phyloP scores from a whole-genome alignment of 2,113 vertebrate genomes.

The Hemichromis elongatus region DNA sequence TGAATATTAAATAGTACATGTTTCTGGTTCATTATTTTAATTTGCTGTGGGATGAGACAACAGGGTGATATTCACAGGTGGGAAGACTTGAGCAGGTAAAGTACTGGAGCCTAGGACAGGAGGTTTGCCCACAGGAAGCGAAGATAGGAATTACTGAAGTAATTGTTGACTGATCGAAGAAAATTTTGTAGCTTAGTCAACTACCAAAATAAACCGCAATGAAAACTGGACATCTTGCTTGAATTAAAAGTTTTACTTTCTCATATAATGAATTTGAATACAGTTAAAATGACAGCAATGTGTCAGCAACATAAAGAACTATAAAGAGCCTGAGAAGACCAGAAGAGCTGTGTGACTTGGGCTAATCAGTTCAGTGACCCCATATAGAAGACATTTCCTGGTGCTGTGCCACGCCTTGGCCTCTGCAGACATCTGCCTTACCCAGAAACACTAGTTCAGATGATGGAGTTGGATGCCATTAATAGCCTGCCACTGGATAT shows the following conservation, averaged over 20 bases:
- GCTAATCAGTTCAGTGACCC: background rate
- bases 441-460: background rate
- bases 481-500: background rate
- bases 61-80: background rate
- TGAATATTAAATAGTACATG: background rate
- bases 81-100: background rate
- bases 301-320: background rate
- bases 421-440: slow-evolving; percentile 18
- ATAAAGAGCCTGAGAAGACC: background rate
- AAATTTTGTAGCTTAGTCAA: background rate
- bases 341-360: background rate
- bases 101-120: background rate
- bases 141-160: background rate
- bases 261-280: background rate
- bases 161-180: background rate
- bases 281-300: background rate
- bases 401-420: slow-evolving; percentile 15
- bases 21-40: background rate
- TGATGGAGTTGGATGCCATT: background rate
- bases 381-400: background rate
- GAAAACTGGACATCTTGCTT: background rate
- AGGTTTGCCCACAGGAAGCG: background rate
- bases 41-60: background rate
- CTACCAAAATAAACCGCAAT: background rate
- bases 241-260: background rate